Evolutionary conservation across 2,888 invertebrate genomes (phyloP), one percentile per base, ranked within the genome.

Genomic region (Temnothorax ravouxi): DNA sequence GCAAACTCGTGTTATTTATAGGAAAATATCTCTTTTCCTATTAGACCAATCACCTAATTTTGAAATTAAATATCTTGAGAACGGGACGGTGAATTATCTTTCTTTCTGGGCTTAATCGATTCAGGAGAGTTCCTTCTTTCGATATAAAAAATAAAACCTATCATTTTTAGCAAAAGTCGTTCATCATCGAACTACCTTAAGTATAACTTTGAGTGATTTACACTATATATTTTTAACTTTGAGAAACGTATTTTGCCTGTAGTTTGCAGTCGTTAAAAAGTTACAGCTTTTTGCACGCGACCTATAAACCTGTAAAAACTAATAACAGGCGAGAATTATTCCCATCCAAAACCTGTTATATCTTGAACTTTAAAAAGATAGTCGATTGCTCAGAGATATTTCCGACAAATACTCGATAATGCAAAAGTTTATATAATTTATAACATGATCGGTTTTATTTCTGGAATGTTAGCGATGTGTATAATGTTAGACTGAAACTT

Each of bases 261-360:
- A 41, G 25, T 64, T 18, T 52, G n/a, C n/a, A 44, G 41, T 66
- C 66, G 5, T 38, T 77, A 77, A 77, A 21, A 66, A 66, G 21
- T 41, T 54, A 38, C 52, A 62, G 25, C 41, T 77, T 18, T 15
- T 77, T n/a, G 5, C n/a, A 44, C 6, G n/a, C 25, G 54, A 54
- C 15, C 47, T 75, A 75, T 52, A 25, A 66, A 66, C 41, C 5
- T 41, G 41, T 6, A 3, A 21, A 59, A 50, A 64, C 8, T 21
- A 50, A 38, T 21, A 50, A 38, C 13, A 25, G 2, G 5, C n/a
- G 11, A 34, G 9, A 66, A 41, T 54, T 66, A 76, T 52, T 76
- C 54, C 11, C 9, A 13, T 18, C 8, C n/a, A 25, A 54, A n/a
- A 5, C 15, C 11, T n/a, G 15, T 38, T 18, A 11, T 18, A n/a